A percentile compares a stretch with the other conserved stretches of the same genome.
These are phyloP conservation scores for Epinephelus lanceolatus DNA, from an alignment of 2,113 vertebrate species.

Conservation along the genomic window DNA sequence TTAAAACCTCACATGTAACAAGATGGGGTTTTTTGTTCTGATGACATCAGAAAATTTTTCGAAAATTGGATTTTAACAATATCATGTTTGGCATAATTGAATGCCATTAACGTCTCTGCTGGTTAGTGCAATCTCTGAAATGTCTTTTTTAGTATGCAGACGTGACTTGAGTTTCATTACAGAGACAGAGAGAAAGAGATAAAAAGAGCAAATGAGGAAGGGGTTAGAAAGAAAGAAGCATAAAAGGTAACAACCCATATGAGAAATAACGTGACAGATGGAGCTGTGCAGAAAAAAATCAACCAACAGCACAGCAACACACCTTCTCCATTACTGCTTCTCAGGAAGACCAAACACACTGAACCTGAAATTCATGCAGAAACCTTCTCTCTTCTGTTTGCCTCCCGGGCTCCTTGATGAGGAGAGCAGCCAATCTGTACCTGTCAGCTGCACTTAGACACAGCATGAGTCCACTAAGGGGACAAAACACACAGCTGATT, in stretches of 20 bases:
- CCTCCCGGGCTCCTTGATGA: background rate
- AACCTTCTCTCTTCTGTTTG: background rate
- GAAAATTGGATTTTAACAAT: background rate
- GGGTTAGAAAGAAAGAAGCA: background rate
- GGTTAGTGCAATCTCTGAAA: background rate
- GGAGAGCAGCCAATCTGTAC: background rate
- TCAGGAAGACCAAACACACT: too few relatives aligned
- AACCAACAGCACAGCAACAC: too few relatives aligned
- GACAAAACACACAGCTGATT: slow-evolving; percentile 5
- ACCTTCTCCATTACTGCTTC: too few relatives aligned
- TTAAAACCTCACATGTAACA: background rate
- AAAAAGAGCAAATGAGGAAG: background rate
- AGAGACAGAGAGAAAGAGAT: background rate
- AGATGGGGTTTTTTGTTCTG: background rate
- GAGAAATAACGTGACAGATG: too few relatives aligned
- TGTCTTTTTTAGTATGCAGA: background rate
- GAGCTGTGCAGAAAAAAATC: background rate
- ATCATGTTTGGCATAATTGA: background rate
- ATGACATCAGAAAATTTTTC: background rate
- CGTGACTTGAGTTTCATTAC: background rate
- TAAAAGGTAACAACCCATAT: too few relatives aligned
- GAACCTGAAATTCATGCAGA: background rate
- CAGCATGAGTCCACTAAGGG: background rate
- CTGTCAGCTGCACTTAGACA: slow-evolving; percentile 5
- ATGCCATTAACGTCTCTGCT: background rate